These are phyloP conservation scores for Lerista edwardsae DNA, from an alignment of 2,797 vertebrate genomes.

Conservation along the genomic window DNA sequence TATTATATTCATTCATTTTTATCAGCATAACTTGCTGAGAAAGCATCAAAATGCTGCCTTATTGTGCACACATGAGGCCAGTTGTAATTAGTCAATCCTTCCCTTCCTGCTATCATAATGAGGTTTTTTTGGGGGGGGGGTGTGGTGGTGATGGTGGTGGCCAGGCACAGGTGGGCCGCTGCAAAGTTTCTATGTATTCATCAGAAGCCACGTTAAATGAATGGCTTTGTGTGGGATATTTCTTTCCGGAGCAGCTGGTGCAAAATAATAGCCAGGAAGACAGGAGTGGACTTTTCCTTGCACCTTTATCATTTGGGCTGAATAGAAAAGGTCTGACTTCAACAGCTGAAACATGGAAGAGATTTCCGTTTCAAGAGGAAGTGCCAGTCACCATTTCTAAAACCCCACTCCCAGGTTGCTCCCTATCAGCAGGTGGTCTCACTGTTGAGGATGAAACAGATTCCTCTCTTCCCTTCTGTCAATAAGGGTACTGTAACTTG, in stretches of 20 bases:
- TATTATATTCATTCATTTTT: slow-evolving; percentile 41
- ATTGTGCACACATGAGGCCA: slow-evolving; percentile 49
- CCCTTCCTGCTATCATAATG: slow-evolving; percentile 25
- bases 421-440: not conserved
- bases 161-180: slow-evolving; percentile 4
- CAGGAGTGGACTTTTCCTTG: slow-evolving; percentile 39
- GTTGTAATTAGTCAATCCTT: slow-evolving; percentile 35
- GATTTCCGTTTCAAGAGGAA: slow-evolving; percentile 41
- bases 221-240: not conserved
- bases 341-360: slow-evolving; percentile 39
- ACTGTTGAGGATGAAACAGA: not conserved
- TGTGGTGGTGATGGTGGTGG: too few relatives aligned
- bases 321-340: slow-evolving; percentile 42
- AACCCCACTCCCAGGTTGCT: not conserved
- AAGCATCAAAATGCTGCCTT: slow-evolving; percentile 55
- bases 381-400: not conserved
- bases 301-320: slow-evolving; percentile 1
- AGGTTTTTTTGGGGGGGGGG: slow-evolving; percentile 20
- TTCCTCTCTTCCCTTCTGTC: not conserved
- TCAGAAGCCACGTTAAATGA: slow-evolving; percentile 22
- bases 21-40: slow-evolving; percentile 60
- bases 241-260: slow-evolving; percentile 14
- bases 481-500: not conserved
- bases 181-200: slow-evolving; percentile 41
- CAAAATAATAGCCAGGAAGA: slow-evolving; percentile 52